Evolutionary conservation across 2,797 vertebrate genomes (phyloP).

Genomic region (Semotilus atromaculatus): DNA sequence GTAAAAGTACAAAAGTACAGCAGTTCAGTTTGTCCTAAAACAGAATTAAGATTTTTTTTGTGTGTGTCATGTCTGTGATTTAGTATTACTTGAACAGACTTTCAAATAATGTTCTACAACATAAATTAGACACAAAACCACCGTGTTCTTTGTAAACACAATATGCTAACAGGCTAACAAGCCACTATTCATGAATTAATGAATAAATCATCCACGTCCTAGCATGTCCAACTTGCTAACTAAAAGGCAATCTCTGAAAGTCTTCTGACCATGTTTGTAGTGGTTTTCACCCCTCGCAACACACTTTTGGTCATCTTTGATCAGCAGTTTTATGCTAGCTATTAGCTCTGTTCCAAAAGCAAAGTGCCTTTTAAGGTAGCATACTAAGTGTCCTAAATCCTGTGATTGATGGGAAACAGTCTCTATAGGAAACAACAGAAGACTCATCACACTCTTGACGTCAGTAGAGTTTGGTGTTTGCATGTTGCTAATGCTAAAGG

Average conservation of each 20-base stretch:
- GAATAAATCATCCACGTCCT: not conserved
- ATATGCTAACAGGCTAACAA: not conserved
- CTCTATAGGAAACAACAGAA: not conserved
- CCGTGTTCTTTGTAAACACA: not conserved
- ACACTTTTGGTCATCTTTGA: not conserved
- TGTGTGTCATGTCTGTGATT: not conserved
- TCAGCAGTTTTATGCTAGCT: not conserved
- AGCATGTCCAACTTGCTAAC: not conserved
- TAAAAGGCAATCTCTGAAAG: not conserved
- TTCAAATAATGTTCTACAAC: not conserved
- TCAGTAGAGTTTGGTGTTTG: not conserved
- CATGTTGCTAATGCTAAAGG: not conserved
- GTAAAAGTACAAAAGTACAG: slow-evolving; percentile 4
- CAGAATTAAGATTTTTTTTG: not conserved
- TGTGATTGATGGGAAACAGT: not conserved
- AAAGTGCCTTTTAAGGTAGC: not conserved
- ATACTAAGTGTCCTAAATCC: not conserved
- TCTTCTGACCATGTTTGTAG: not conserved
- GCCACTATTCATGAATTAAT: not conserved
- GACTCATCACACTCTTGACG: not conserved
- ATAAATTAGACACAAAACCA: not conserved
- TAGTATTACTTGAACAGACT: not conserved
- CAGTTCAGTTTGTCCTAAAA: not conserved
- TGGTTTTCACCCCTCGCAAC: not conserved
- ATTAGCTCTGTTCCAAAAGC: not conserved